Percentiles rank a stretch among this genome's conserved stretches.
Conservation (phyloP, 2,797 vertebrate genomes). For the Novumbra hubbsi region DNA sequence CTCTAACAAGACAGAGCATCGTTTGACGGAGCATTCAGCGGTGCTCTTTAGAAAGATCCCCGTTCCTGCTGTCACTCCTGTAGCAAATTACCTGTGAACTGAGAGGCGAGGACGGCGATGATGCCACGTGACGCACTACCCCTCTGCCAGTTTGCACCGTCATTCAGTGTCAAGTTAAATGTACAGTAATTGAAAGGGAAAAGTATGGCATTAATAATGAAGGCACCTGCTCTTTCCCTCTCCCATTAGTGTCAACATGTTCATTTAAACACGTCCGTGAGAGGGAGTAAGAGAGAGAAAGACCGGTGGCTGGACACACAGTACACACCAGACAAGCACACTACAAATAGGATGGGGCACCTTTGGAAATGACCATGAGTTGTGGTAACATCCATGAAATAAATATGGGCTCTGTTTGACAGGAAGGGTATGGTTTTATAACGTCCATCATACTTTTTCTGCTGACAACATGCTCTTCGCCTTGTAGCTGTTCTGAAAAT, state of each 20-base stretch:
- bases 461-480: neutral
- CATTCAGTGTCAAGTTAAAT: constrained; percentile 29
- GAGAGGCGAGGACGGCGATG: constrained; percentile 4
- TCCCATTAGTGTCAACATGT: constrained; percentile 36
- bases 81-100: constrained; percentile 27
- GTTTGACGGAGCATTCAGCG: constrained; percentile 8
- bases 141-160: constrained; percentile 17
- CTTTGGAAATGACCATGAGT: neutral
- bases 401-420: constrained; percentile 3
- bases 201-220: constrained; percentile 38
- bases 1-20: constrained; percentile 20
- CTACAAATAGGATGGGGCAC: neutral
- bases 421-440: constrained; percentile 7
- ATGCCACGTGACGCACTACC: constrained; percentile 18
- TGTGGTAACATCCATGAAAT: constrained; percentile 12
- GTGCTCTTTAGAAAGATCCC: neutral
- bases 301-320: neutral
- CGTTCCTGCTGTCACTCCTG: constrained; percentile 18
- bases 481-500: neutral
- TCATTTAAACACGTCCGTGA: constrained; percentile 25
- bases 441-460: constrained; percentile 4
- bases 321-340: neutral
- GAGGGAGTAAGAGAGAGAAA: neutral
- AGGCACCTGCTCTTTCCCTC: constrained; percentile 22
- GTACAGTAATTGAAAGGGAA: constrained; percentile 34